Evolutionary conservation across 2,797 vertebrate species (phyloP).

Genomic region (Nannoperca australis): DNA sequence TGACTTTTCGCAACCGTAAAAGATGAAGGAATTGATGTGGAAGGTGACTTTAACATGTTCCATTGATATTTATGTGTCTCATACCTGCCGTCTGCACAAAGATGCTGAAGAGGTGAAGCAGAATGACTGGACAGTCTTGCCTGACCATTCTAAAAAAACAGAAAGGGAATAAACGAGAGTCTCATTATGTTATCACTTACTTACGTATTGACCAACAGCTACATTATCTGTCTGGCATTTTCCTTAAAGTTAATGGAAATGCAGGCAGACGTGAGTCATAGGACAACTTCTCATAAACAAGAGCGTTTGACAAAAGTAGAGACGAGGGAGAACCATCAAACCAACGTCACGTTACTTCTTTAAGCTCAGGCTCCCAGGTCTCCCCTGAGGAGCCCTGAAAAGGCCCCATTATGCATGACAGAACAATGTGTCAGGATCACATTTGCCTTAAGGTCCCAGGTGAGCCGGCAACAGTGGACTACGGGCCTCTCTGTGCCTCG

Average conservation of each 20-base stretch:
- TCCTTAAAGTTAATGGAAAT: slow-evolving; percentile 33
- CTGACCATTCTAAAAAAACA: slow-evolving; percentile 91
- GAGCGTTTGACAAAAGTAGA: slow-evolving; percentile 57
- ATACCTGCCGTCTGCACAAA: slow-evolving; percentile 86
- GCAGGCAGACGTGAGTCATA: slow-evolving; percentile 62
- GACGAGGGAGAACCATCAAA: slow-evolving; percentile 62
- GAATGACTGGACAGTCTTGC: slow-evolving; percentile 88
- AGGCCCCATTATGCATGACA: slow-evolving; percentile 83
- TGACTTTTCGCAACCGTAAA: not conserved
- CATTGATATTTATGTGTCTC: slow-evolving; percentile 34
- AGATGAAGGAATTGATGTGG: not conserved
- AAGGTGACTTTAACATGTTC: not conserved
- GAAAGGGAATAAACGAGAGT: not conserved
- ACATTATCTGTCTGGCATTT: slow-evolving; percentile 45
- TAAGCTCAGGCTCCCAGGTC: slow-evolving; percentile 88
- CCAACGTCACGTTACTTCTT: slow-evolving; percentile 79
- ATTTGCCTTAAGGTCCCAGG: slow-evolving; percentile 83
- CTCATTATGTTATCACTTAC: not conserved
- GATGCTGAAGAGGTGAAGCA: slow-evolving; percentile 90
- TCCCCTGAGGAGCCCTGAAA: slow-evolving; percentile 86
- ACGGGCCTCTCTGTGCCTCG: slow-evolving; percentile 70
- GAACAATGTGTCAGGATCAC: slow-evolving; percentile 89
- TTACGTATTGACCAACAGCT: not conserved
- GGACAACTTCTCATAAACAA: slow-evolving; percentile 61
- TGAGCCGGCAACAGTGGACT: slow-evolving; percentile 76